A percentile compares a stretch with the other conserved stretches of the same genome.
Evolutionary conservation across 2,113 vertebrate genomes (phyloP).

Genomic region (Podarcis muralis): DNA sequence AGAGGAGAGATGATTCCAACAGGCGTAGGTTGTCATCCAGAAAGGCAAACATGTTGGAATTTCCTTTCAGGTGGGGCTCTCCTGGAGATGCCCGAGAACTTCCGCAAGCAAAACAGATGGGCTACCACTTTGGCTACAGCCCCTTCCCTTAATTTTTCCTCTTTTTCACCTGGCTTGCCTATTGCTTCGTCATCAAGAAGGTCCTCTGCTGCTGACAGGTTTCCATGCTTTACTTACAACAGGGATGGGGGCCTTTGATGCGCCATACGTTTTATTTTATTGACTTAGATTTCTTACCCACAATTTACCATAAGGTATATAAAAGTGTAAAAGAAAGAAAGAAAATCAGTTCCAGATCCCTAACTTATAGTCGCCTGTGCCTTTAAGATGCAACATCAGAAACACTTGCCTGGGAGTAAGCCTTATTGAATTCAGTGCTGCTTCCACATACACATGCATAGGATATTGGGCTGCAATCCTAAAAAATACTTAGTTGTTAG

Average conservation of each 20-base stretch:
- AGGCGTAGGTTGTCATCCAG: no score
- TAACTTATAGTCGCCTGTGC: no score
- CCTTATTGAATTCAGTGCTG: background rate
- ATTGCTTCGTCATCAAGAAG: no score
- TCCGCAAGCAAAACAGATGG: no score
- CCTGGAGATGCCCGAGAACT: no score
- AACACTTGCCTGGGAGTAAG: background rate
- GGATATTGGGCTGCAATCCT: background rate
- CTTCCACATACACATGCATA: background rate
- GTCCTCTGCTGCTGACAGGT: background rate
- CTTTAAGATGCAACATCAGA: background rate
- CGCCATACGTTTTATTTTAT: background rate
- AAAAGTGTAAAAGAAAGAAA: background rate
- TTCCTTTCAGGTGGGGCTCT: no score
- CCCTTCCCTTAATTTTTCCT: background rate
- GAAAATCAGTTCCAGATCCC: no score
- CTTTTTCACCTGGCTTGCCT: background rate
- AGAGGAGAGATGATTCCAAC: no score
- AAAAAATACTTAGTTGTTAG: background rate
- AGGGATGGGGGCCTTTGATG: background rate
- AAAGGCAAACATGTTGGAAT: no score
- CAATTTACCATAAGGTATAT: background rate
- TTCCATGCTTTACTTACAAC: background rate
- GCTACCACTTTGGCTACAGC: no score
- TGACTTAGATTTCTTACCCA: no score